Evolutionary conservation across 2,797 vertebrate species (phyloP), one percentile per base, ranked within the genome.

Genomic region (Garrulus glandarius): DNA sequence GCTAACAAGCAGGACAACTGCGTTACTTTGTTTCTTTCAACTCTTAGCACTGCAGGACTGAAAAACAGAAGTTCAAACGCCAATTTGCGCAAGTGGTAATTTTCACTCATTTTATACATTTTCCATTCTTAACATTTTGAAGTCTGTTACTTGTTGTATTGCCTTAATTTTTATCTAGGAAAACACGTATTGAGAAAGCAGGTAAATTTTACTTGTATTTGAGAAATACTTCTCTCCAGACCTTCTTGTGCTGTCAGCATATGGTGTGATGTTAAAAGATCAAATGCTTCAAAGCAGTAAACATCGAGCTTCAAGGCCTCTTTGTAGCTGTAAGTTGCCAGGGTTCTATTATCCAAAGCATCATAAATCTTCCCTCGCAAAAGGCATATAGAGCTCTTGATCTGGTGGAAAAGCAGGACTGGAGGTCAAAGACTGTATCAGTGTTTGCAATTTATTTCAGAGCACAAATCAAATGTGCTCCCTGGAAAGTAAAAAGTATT

Each of bases 201-300:
- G 41, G 36, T 68, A 67, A 52, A 79, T 91, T 74, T 92, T 46
- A 91, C 57, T 85, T 80, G 27, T 87, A 72, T 79, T 49, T 71
- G 63, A 74, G 36, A 93, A 84, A 95, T 32, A 86, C 20, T 36
- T 70, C n/a, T 79, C 47, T 90, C 46, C 98, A 93, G 92, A 99
- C 99, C 99, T 99, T 99, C 99, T 98, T 99, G 99, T 57, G 99
- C 99, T 4, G 99, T 99, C 97, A 99, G 94, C 99, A 99, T 99
- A 97, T 99, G 99, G 97, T 99, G 99, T 7, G 99, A 99, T 0
- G 99, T 99, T 97, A 99, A 98, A 98, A 99, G 99, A 98, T 99
- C 99, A 97, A 99, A 99, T 29, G 99, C 99, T 99, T 99, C 99
- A 98, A 99, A 99, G 98, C 99, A 99, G 97, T 99, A 99, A 95